A percentile compares a stretch with the other conserved stretches of the same genome.
Evolutionary conservation across 2,888 invertebrate species (phyloP).

Genomic region (Eucera pruinosa): DNA sequence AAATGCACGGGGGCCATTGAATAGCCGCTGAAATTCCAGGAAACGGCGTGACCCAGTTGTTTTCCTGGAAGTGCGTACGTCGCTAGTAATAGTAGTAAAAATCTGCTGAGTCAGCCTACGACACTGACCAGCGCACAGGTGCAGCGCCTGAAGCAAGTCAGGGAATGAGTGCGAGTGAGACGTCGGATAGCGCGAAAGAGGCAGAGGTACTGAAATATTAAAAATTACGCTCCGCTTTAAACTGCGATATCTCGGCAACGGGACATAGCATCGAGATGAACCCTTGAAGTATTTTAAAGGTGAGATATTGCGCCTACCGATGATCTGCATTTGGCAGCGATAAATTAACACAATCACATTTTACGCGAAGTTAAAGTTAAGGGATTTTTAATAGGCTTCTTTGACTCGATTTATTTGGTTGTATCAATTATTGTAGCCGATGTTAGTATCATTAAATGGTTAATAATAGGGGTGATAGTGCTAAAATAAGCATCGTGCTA

Average conservation of each 20-base stretch:
- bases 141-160: neutral
- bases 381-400: neutral
- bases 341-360: no score
- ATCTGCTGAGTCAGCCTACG: constrained; percentile 3
- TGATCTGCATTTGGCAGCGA: no score
- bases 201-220: neutral
- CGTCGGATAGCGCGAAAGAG: neutral
- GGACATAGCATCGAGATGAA: neutral
- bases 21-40: neutral
- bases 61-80: constrained; percentile 5
- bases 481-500: no score
- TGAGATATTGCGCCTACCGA: neutral
- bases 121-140: constrained; percentile 11
- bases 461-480: neutral
- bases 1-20: neutral
- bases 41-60: constrained; percentile 4
- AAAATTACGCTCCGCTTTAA: neutral
- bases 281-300: neutral
- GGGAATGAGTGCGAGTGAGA: neutral
- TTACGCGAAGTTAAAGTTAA: no score
- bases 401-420: neutral
- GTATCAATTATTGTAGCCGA: neutral
- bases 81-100: neutral
- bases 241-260: neutral
- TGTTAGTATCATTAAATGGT: neutral